A percentile compares a stretch with the other conserved stretches of the same genome.
Evolutionary conservation across 2,888 invertebrate species (phyloP).

Genomic region (Alcis repandata): DNA sequence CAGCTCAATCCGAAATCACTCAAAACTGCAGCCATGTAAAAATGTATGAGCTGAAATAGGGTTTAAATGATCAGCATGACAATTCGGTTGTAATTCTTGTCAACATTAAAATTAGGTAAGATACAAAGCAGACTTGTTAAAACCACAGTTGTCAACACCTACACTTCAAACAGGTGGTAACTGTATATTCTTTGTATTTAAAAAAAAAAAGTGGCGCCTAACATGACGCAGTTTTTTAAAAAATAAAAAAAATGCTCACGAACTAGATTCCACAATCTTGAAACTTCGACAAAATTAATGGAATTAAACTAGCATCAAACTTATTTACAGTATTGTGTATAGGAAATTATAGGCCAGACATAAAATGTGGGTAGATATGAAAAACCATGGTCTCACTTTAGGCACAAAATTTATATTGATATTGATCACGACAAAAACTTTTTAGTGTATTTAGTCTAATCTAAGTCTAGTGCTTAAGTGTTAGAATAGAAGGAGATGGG

Average conservation of each 20-base stretch:
- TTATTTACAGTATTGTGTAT: background rate
- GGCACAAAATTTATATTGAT: background rate
- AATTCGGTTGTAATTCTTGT: too few relatives aligned
- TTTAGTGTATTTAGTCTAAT: constrained; percentile 6
- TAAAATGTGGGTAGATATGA: constrained; percentile 10
- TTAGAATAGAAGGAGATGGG: constrained; percentile 76
- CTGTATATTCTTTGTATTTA: background rate
- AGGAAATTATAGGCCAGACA: background rate
- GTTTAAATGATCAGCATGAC: too few relatives aligned
- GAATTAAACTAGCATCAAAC: background rate
- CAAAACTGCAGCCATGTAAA: constrained; percentile 38
- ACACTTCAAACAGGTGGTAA: too few relatives aligned
- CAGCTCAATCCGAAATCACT: constrained; percentile 54
- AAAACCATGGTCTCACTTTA: constrained; percentile 3
- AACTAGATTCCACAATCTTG: background rate
- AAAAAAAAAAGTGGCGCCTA: background rate
- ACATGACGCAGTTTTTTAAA: background rate
- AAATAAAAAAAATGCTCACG: background rate
- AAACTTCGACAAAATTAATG: background rate
- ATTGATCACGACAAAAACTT: background rate
- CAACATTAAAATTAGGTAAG: too few relatives aligned
- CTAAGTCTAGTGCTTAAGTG: constrained; percentile 48
- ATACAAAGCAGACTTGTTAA: too few relatives aligned
- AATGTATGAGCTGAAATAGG: constrained; percentile 30
- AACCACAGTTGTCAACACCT: too few relatives aligned